phyloP scores from a whole-genome alignment of 2,888 invertebrate genomes.

The Enchytraeus crypticus region DNA sequence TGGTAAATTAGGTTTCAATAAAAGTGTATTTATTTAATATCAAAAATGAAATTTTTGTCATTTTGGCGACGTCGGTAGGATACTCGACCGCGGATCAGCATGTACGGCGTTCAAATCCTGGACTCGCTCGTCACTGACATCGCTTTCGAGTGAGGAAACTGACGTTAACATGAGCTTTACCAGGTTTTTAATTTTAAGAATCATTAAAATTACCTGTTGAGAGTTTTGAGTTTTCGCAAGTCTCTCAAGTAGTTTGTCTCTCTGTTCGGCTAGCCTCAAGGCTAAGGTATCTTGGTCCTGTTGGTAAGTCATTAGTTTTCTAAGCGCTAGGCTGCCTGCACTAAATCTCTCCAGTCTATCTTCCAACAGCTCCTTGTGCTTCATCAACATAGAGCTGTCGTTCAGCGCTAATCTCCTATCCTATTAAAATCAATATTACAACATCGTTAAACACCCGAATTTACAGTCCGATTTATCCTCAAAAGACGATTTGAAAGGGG shows the following conservation, averaged over 20 bases:
- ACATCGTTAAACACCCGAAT: not conserved
- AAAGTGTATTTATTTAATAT: too few relatives aligned
- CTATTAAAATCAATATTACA: conserved; percentile 15
- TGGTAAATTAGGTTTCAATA: too few relatives aligned
- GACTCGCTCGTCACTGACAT: too few relatives aligned
- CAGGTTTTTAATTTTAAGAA: too few relatives aligned
- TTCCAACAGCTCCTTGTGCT: conserved; percentile 40
- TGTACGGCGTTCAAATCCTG: too few relatives aligned
- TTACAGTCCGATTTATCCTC: too few relatives aligned
- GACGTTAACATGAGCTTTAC: too few relatives aligned
- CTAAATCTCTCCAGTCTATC: conserved; percentile 44
- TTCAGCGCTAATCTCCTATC: conserved; percentile 33
- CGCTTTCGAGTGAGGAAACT: too few relatives aligned
- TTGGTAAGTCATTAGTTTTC: conserved; percentile 40
- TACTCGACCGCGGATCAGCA: too few relatives aligned
- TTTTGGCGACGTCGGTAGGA: too few relatives aligned
- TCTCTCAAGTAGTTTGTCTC: conserved; percentile 39
- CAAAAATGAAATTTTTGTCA: too few relatives aligned
- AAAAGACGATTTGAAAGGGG: too few relatives aligned
- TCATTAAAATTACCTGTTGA: conserved; percentile 41
- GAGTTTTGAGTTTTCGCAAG: conserved; percentile 39
- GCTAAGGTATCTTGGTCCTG: conserved; percentile 38
- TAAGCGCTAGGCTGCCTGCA: conserved; percentile 38
- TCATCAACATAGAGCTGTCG: conserved; percentile 33
- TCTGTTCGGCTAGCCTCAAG: conserved; percentile 38